Conservation (phyloP, 2,113 vertebrate species). For the Cervus canadensis region DNA sequence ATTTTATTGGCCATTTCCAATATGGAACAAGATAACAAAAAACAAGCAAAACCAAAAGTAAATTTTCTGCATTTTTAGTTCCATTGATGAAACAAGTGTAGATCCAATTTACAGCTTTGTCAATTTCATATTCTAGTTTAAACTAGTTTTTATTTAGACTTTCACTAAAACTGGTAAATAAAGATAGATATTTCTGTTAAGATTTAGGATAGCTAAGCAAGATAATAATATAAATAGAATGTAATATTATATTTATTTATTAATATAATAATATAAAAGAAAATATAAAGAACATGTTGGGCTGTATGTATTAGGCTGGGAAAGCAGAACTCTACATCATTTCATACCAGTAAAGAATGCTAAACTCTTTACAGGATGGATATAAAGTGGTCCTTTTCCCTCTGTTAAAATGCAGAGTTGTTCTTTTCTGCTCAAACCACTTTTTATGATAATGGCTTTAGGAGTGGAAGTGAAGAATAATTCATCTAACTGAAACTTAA, state of each 20-base stretch:
- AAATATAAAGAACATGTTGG: background rate
- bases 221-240: background rate
- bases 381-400: background rate
- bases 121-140: background rate
- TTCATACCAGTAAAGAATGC: background rate
- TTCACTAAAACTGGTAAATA: background rate
- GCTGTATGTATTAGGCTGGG: background rate
- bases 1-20: background rate
- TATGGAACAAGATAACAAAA: background rate
- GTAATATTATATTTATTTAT: background rate
- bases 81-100: background rate
- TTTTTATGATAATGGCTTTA: conserved; percentile 42
- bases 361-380: background rate
- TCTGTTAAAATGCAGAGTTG: conserved; percentile 39
- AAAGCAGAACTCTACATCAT: background rate
- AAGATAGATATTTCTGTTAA: background rate
- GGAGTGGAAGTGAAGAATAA: conserved; percentile 28
- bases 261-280: background rate
- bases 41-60: background rate
- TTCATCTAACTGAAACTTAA: conserved; percentile 64
- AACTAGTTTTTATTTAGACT: background rate
- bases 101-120: background rate
- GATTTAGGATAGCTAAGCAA: background rate
- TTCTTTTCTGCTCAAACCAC: conserved; percentile 3
- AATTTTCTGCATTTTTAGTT: background rate